A percentile compares a stretch with the other conserved stretches of the same genome.
Evolutionary conservation across 2,888 invertebrate genomes (phyloP).

Genomic region (Cylindroiulus punctatus): DNA sequence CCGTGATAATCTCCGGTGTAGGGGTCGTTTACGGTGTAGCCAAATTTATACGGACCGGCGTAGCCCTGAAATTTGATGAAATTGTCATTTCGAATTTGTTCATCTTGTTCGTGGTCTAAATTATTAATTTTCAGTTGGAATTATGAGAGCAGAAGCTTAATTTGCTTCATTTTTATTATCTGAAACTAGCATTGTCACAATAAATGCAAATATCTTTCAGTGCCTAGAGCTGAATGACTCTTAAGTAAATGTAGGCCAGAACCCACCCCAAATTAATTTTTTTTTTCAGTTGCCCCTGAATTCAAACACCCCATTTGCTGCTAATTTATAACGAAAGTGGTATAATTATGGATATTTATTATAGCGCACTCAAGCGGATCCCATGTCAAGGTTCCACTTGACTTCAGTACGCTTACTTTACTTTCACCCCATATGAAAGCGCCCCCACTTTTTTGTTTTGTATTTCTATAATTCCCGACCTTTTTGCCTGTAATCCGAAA

Average conservation of each 20-base stretch:
- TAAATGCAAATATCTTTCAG: neutral
- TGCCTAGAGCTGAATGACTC: slow-evolving; percentile 6
- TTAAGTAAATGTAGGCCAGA: slow-evolving; percentile 21
- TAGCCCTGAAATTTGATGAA: slow-evolving; percentile 53
- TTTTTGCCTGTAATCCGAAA: neutral
- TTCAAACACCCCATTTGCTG: neutral
- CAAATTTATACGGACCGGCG: slow-evolving; percentile 57
- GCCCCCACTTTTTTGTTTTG: slow-evolving; percentile 5
- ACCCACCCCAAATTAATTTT: slow-evolving; percentile 22
- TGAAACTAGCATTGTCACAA: neutral
- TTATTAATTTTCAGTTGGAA: neutral
- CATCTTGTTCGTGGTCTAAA: neutral
- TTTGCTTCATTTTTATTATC: neutral
- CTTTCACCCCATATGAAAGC: neutral
- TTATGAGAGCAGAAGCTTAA: neutral
- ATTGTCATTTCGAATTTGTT: too few relatives aligned
- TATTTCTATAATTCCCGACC: neutral
- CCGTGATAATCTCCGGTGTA: slow-evolving; percentile 57
- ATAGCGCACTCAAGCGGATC: neutral
- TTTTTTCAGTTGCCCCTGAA: slow-evolving; percentile 47
- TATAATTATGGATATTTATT: slow-evolving; percentile 44
- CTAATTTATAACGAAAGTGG: slow-evolving; percentile 46
- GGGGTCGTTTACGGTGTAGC: slow-evolving; percentile 55
- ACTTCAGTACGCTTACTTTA: neutral
- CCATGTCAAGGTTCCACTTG: slow-evolving; percentile 50